Evolutionary conservation across 2,888 invertebrate genomes (phyloP).

Genomic region (Orchestes rusci): DNA sequence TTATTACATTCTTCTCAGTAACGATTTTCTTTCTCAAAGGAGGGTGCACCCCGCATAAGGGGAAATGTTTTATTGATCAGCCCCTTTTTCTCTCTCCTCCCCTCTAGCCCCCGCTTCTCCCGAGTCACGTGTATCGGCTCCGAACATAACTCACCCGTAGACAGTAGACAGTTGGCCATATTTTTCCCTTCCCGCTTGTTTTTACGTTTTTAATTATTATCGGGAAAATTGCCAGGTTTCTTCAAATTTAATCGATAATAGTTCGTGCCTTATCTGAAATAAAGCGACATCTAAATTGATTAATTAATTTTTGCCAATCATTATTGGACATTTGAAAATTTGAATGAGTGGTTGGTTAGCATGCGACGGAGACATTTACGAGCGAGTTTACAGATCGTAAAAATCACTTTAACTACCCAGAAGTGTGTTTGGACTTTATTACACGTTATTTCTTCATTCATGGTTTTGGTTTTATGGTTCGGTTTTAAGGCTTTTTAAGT

Average conservation of each 20-base stretch:
- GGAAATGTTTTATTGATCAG: constrained; percentile 53
- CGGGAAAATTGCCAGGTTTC: no score
- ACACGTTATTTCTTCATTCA: constrained; percentile 41
- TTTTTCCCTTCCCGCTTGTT: constrained; percentile 28
- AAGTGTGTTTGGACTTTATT: constrained; percentile 45
- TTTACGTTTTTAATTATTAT: constrained; percentile 35
- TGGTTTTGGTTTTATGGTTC: constrained; percentile 38
- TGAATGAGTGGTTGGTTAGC: no score
- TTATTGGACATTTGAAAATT: no score
- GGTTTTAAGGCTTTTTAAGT: constrained; percentile 42
- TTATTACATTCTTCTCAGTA: constrained; percentile 43
- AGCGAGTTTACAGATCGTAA: constrained; percentile 46
- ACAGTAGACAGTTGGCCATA: constrained; percentile 40
- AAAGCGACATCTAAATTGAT: no score
- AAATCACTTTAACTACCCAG: constrained; percentile 47
- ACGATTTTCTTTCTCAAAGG: constrained; percentile 44
- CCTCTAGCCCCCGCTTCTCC: constrained; percentile 27
- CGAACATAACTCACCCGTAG: constrained; percentile 42
- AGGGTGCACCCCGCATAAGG: constrained; percentile 37
- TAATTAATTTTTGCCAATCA: no score
- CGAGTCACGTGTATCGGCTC: constrained; percentile 43
- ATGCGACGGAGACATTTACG: constrained; percentile 44
- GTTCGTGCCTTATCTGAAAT: no score
- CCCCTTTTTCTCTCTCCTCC: constrained; percentile 36
- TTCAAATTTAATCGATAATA: no score